Percentiles rank a stretch among this genome's conserved stretches.
phyloP scores from a whole-genome alignment of 2,888 invertebrate genomes.

The Cetonia aurata region DNA sequence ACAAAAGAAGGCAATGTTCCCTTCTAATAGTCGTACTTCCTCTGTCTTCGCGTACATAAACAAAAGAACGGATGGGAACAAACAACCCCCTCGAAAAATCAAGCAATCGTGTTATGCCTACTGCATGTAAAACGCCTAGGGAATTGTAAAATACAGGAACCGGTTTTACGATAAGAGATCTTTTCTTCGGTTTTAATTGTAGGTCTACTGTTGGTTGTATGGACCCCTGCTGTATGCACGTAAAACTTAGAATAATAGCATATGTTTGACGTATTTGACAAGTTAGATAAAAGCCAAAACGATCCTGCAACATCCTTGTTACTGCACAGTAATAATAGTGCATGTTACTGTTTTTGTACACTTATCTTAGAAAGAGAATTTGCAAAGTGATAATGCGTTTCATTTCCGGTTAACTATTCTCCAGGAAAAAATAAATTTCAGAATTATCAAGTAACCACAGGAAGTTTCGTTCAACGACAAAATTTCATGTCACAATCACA shows the following conservation, averaged over 20 bases:
- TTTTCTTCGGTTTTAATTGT: neutral
- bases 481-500: constrained; percentile 1
- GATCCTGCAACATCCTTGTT: no score
- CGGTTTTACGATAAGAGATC: constrained; percentile 6
- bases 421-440: constrained; percentile 3
- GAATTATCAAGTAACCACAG: constrained; percentile 22
- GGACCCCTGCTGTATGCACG: no score
- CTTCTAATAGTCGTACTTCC: constrained; percentile 42
- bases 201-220: no score
- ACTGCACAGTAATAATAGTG: no score
- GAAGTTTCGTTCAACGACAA: constrained; percentile 2
- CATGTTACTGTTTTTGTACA: no score
- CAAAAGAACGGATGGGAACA: constrained; percentile 42
- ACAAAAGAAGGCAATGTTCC: constrained; percentile 37
- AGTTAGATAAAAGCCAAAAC: no score
- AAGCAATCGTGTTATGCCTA: neutral
- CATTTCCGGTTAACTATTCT: neutral
- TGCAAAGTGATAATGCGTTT: no score
- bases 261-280: no score
- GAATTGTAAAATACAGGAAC: constrained; percentile 7
- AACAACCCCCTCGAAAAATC: constrained; percentile 39
- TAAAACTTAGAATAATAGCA: no score
- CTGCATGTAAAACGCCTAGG: neutral
- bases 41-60: constrained; percentile 29
- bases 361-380: no score